These are phyloP conservation scores for Craniophora ligustri DNA, from an alignment of 2,888 invertebrate species.

Conservation along the genomic window DNA sequence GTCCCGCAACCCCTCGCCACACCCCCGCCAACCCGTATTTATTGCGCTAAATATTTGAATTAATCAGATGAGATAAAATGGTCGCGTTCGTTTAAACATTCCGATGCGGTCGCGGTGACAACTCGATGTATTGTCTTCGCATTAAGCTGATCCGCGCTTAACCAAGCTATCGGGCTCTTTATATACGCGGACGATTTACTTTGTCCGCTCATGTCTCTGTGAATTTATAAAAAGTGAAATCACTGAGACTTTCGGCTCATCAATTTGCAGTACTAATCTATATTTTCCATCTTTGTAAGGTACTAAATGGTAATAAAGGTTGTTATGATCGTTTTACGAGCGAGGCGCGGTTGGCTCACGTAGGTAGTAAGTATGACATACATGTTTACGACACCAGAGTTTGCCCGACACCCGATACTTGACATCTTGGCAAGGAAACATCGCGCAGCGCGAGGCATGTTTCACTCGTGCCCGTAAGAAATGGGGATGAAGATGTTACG, in stretches of 20 bases:
- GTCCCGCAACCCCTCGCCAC: conserved; percentile 62
- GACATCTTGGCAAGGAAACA: conserved; percentile 75
- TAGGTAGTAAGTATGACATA: conserved; percentile 79
- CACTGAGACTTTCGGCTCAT: conserved; percentile 48
- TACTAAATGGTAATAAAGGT: conserved; percentile 64
- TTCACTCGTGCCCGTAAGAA: conserved; percentile 73
- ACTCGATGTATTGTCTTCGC: conserved; percentile 86
- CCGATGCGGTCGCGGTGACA: conserved; percentile 86
- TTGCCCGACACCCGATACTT: conserved; percentile 83
- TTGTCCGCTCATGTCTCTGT: conserved; percentile 42
- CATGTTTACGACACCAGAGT: conserved; percentile 80
- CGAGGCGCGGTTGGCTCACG: conserved; percentile 66
- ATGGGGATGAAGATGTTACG: conserved; percentile 80
- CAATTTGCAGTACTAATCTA: conserved; percentile 57
- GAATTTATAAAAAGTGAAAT: conserved; percentile 53
- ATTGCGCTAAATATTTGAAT: conserved; percentile 88
- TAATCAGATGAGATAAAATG: conserved; percentile 88
- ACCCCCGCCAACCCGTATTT: conserved; percentile 74
- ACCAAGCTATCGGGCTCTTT: conserved; percentile 76
- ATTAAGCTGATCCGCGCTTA: conserved; percentile 71
- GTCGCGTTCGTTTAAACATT: conserved; percentile 84
- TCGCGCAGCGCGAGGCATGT: conserved; percentile 73
- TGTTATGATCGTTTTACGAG: conserved; percentile 79
- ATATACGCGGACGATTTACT: conserved; percentile 59
- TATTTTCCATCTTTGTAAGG: conserved; percentile 57